Conservation (phyloP, 1,140 invertebrate species). For the Drosophila lacertosa region DNA sequence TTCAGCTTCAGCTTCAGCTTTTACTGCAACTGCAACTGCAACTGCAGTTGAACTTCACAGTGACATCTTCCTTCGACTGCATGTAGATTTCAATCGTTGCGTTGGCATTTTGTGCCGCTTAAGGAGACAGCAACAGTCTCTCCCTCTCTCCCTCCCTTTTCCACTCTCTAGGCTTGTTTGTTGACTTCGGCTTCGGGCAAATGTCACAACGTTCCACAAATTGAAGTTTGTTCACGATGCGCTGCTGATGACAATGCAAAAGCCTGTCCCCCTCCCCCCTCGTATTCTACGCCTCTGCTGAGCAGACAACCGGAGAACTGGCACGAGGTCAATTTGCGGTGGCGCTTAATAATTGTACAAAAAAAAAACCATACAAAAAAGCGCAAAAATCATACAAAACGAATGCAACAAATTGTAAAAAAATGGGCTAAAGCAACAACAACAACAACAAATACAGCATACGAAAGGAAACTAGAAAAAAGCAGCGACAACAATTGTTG, state of each 20-base stretch:
- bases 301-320: slow-evolving; percentile 24
- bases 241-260: slow-evolving; percentile 25
- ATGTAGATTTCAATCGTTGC: slow-evolving; percentile 33
- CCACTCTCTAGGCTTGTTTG: not conserved
- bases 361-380: slow-evolving; percentile 17
- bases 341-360: slow-evolving; percentile 57
- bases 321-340: slow-evolving; percentile 67
- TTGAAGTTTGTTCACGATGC: slow-evolving; percentile 34
- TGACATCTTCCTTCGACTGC: slow-evolving; percentile 27
- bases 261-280: no score
- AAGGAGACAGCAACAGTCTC: not conserved
- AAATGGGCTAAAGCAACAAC: slow-evolving; percentile 29
- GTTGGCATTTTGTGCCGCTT: slow-evolving; percentile 13
- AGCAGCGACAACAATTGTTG: slow-evolving; percentile 42
- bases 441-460: slow-evolving; percentile 8
- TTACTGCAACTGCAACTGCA: no score
- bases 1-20: no score
- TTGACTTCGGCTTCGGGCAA: slow-evolving; percentile 37
- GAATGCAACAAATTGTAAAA: slow-evolving; percentile 9
- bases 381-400: not conserved
- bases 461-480: no score
- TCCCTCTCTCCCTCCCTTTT: not conserved
- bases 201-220: slow-evolving; percentile 63
- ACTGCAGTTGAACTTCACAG: not conserved
- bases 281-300: not conserved